Conservation (phyloP, 2,113 vertebrate species). For the Limanda limanda region DNA sequence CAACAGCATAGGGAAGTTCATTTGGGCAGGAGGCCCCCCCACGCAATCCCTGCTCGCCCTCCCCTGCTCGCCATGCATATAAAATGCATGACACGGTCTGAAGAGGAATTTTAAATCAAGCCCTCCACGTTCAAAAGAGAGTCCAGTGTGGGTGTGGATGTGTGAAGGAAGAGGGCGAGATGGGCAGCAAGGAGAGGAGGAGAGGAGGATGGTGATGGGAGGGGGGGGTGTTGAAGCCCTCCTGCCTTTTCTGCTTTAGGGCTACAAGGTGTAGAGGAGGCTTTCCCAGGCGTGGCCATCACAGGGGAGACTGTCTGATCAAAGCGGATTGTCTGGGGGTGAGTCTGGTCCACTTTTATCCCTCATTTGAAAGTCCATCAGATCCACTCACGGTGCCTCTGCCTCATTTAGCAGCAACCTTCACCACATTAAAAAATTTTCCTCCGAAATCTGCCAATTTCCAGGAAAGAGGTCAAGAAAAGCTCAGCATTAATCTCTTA, state of each 20-base stretch:
- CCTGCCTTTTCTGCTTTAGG: constrained; percentile 70
- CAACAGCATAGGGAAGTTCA: constrained; percentile 67
- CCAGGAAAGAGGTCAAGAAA: constrained; percentile 24
- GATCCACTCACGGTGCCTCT: constrained; percentile 49
- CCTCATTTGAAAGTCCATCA: constrained; percentile 79
- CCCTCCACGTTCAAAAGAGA: constrained; percentile 75
- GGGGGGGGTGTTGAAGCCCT: constrained; percentile 20
- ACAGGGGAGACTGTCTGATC: constrained; percentile 76
- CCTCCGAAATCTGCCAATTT: constrained; percentile 48
- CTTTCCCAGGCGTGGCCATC: constrained; percentile 62
- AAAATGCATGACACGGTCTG: constrained; percentile 81
- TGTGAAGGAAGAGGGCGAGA: constrained; percentile 41
- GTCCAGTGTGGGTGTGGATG: constrained; percentile 72
- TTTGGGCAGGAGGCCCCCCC: constrained; percentile 66
- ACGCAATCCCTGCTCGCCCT: constrained; percentile 41
- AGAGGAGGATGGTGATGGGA: constrained; percentile 1
- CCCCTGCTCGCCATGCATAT: constrained; percentile 73
- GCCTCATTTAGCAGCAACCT: constrained; percentile 50
- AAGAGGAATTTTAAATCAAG: constrained; percentile 83
- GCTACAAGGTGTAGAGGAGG: constrained; percentile 77
- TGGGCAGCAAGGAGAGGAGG: constrained; percentile 30
- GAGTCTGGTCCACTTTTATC: constrained; percentile 69
- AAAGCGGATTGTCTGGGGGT: constrained; percentile 75
- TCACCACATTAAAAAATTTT: constrained; percentile 55
- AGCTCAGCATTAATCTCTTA: constrained; percentile 26